Base-by-base conservation (phyloP, 2,797 vertebrate species). In the Cynodonichthys magdalenae region DNA sequence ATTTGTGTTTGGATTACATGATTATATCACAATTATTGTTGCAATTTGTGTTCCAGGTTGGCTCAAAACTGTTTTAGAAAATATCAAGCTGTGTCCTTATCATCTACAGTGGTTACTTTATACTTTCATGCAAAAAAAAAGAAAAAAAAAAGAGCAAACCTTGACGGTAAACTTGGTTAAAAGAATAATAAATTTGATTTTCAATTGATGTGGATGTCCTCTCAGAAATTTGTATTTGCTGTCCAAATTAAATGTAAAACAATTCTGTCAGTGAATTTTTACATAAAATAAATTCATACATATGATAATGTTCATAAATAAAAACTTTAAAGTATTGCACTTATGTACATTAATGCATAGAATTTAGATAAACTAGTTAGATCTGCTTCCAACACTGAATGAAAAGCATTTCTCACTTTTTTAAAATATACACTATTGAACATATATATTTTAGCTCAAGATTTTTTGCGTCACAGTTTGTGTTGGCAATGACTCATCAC, bases 1-100 rank as follows among this genome's bases (percentile, higher is more conserved):
- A 82, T 89, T 84, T 91, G 81, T 88, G 79, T 87, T 89, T 86
- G 74, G 81, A 82, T 87, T 77, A 72, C 75, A 66, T 86, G 74
- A 89, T 86, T 81, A 85, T 83, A 72, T 87, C 60, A 65, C 70
- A 51, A 56, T 83, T 82, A 88, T 67, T 83, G 80, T 34, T 0
- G 75, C 81, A 83, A 82, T 89, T 86, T 81, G 70, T 64, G 59
- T 11, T 39, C 36, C 36, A 39, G 36, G 74, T 70, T 71, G 68
- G 66, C 71, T 75, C 67, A 69, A 67, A 82, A 73, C 60, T 71
- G 66, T 77, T 75, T 64, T 68, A 47, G 64, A 57, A 83, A 85
- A 86, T 82, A 74, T 87, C 81, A 81, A 85, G 86, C 77, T 82
- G 83, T 74, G 79, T 81, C 67, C 39, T 51, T 77, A 69, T 69